Conservation (phyloP, 2,797 vertebrate species). For the Clarias fuscus region DNA sequence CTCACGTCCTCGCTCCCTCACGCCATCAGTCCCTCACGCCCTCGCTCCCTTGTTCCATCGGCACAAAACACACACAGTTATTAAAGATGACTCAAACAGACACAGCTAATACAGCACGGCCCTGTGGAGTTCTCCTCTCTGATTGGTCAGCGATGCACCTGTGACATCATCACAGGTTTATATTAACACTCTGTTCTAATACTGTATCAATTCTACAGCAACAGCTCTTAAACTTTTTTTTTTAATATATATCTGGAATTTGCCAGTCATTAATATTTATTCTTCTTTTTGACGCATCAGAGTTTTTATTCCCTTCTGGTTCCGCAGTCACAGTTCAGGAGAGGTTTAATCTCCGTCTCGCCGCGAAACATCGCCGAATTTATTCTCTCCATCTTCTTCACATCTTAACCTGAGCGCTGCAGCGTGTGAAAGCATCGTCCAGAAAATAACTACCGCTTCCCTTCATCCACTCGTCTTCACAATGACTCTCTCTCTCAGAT, state of each 20-base stretch:
- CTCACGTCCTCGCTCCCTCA: no score
- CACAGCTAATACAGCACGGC: background rate
- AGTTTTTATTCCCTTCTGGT: background rate
- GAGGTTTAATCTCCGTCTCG: background rate
- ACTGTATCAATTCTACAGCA: background rate
- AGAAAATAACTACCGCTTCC: background rate
- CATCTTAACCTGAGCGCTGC: background rate
- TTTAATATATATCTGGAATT: no score
- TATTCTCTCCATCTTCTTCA: background rate
- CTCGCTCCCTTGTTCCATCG: no score
- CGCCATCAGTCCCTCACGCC: no score
- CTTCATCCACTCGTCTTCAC: background rate
- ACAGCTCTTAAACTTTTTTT: background rate
- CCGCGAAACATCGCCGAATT: background rate
- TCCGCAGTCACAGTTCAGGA: background rate
- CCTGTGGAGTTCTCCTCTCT: background rate
- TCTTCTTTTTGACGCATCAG: background rate
- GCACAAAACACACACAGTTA: background rate
- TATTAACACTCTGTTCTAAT: background rate
- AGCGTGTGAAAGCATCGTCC: background rate
- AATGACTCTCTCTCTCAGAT: background rate
- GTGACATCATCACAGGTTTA: background rate
- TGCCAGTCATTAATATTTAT: background rate
- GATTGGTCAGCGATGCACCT: background rate
- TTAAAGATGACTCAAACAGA: background rate